Evolutionary conservation across 2,797 vertebrate genomes (phyloP), one percentile per base, ranked within the genome.

Genomic region (Macrochelys suwanniensis): DNA sequence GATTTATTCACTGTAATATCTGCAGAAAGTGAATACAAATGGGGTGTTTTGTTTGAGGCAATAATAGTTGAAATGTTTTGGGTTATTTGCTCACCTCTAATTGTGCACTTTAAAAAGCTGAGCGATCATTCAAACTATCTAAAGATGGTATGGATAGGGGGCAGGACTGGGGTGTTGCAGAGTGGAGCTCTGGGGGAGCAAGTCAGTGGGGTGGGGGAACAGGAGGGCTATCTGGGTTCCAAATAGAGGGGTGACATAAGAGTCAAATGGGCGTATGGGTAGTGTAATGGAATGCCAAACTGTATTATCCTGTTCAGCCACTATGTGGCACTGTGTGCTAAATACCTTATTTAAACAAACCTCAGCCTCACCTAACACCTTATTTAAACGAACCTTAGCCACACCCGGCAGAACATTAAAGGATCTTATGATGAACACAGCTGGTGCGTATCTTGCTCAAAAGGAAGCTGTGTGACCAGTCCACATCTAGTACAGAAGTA

Each of bases 1-100:
- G 89, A 82, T 3, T 13, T 65, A 3, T 7, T 19, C 49, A 33
- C 15, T 31, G 31, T 56, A 0, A 0, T 83, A 49, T 10, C 25
- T 83, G 74, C 51, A 82, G 54, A 84, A 84, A 11, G 74, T 12
- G 74, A 89, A 84, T 25, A 65, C 37, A 37, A 42, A 93, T 81
- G 50, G 4, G 11, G 25, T 49, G 23, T 47, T 28, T 93, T 92
- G 1, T 54, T 92, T 82, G 45, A 89, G 31, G 15, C 42, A 76
- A 47, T 88, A 5, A 79, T 82, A 28, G 86, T 25, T 82, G 5
- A 82, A 65, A 83, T 76, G 50, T 45, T 23, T 90, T 9, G 17
- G 59, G 31, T 13, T 6, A 8, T 61, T 80, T 51, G 82, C 5
- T 81, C 74, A 28, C 16, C 59, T 87, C 86, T 88, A 21, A 68